Percentiles rank a stretch among this genome's conserved stretches.
These are phyloP conservation scores for Gymnocypris eckloni DNA, from an alignment of 2,797 vertebrate genomes.

Conservation along the genomic window DNA sequence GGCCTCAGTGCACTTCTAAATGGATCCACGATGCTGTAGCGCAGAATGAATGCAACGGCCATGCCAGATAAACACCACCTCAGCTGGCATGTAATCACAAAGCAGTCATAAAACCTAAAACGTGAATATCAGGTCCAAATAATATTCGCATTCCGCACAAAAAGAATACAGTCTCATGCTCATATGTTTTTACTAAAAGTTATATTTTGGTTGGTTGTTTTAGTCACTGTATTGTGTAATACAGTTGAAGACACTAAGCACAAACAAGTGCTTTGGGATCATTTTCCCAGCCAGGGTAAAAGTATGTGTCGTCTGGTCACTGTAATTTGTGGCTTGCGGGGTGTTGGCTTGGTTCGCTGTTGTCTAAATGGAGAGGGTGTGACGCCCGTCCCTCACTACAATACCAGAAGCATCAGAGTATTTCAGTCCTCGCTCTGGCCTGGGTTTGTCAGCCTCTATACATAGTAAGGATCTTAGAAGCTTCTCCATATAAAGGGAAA, in stretches of 20 bases:
- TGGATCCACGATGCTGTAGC: constrained; percentile 37
- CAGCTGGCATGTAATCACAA: constrained; percentile 40
- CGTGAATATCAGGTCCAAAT: not conserved
- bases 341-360: constrained; percentile 52
- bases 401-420: constrained; percentile 59
- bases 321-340: constrained; percentile 60
- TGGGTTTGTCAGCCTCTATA: constrained; percentile 57
- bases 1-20: constrained; percentile 48
- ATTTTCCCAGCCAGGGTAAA: constrained; percentile 50
- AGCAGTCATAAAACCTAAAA: constrained; percentile 24
- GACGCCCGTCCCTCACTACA: constrained; percentile 51
- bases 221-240: constrained; percentile 40
- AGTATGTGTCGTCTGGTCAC: constrained; percentile 52
- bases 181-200: not conserved
- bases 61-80: constrained; percentile 49
- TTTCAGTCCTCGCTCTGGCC: constrained; percentile 54
- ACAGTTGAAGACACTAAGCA: constrained; percentile 30
- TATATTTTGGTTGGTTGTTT: not conserved
- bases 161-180: not conserved
- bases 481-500: constrained; percentile 30
- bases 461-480: constrained; percentile 47
- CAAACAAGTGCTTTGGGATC: constrained; percentile 46
- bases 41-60: constrained; percentile 39
- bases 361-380: constrained; percentile 49
- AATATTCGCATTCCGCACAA: not conserved